Evolutionary conservation across 2,113 vertebrate species (phyloP), one percentile per base, ranked within the genome.

Genomic region (Mystacornis crossleyi): DNA sequence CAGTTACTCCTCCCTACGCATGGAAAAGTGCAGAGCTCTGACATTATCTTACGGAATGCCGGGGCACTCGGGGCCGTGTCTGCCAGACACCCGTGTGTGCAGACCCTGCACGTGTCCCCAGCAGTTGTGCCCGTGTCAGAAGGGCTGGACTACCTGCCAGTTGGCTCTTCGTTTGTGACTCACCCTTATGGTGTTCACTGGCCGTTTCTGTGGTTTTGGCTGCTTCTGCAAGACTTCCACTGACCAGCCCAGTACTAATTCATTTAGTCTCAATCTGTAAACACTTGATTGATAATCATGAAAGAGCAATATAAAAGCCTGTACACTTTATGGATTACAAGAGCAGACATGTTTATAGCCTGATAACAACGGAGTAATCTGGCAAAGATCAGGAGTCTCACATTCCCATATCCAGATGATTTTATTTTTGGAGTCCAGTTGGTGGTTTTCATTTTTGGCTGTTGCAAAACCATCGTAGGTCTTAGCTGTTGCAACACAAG

Each of bases 361-460:
- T 94, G 96, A 96, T 97, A 96, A 96, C 95, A 94, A 33, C 53
- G 4, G 75, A 81, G 50, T 42, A 71, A 57, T 93, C 92, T 96
- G 93, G 93, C 93, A 81, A 67, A 90, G 69, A 93, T 92, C 80
- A 65, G 75, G 51, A 86, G 89, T 96, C 80, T 96, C 72, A 10
- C 40, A 92, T 96, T 95, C 94, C 92, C 69, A 20, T 92, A 79
- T 94, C 96, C 96, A 97, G 90, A 93, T 93, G 88, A 91, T 34
- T 95, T 96, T 97, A 95, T 95, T 95, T 97, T 96, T 96, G 91
- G 93, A 95, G 88, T 96, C 92, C 86, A 50, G 55, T 96, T 92
- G 72, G 89, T 96, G 94, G 90, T 94, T 97, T 95, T 90, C 79
- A 75, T 90, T 96, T 95, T 92, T 96, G 93, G 86, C 92, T 93